These are phyloP conservation scores for Urocolius indicus DNA, from an alignment of 2,113 vertebrate genomes.

Conservation along the genomic window DNA sequence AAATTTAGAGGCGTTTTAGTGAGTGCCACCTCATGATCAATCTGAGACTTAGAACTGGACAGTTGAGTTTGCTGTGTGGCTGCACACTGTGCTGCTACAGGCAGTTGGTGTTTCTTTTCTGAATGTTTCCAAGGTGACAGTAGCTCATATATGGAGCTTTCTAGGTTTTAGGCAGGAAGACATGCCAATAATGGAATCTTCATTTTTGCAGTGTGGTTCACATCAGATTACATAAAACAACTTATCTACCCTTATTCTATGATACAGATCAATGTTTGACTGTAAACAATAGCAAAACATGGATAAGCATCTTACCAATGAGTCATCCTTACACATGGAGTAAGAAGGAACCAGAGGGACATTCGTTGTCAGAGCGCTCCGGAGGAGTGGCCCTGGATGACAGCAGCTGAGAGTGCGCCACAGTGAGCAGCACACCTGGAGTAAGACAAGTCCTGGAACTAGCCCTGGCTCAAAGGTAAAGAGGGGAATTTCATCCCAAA, in stretches of 20 bases:
- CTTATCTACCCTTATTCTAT: neutral
- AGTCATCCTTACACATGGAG: neutral
- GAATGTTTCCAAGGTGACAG: constrained; percentile 73
- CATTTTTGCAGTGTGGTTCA: neutral
- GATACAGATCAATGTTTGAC: neutral
- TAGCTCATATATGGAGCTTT: constrained; percentile 54
- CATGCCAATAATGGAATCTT: constrained; percentile 45
- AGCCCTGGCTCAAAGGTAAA: neutral
- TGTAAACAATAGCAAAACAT: neutral
- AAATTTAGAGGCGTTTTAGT: neutral
- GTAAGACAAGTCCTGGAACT: neutral
- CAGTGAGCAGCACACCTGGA: neutral
- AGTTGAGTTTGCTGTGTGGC: neutral
- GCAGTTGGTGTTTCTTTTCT: constrained; percentile 16
- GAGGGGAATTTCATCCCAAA: neutral
- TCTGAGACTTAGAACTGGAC: neutral
- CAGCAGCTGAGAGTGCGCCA: neutral
- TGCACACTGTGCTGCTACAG: neutral
- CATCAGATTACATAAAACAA: constrained; percentile 11
- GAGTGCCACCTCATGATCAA: neutral
- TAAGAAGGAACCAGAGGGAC: neutral
- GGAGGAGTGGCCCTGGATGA: neutral
- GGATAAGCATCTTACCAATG: neutral
- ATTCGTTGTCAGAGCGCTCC: neutral
- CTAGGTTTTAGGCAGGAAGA: constrained; percentile 41